These are phyloP conservation scores for Poecile montanus DNA, from an alignment of 2,797 vertebrate genomes.

Conservation along the genomic window DNA sequence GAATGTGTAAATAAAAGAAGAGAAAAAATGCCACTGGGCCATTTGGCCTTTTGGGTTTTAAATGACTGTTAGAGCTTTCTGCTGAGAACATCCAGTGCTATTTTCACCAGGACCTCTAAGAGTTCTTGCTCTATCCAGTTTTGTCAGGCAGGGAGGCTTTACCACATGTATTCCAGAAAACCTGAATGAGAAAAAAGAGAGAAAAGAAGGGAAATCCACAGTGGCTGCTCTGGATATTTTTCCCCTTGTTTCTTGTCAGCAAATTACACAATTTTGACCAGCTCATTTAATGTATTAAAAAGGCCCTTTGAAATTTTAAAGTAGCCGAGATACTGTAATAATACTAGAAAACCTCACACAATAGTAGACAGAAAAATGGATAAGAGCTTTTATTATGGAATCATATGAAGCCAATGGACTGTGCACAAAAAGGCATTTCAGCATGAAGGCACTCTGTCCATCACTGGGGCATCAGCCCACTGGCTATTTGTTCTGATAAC, in stretches of 20 bases:
- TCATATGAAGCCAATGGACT: not conserved
- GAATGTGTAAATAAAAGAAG: not conserved
- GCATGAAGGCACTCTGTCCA: not conserved
- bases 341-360: not conserved
- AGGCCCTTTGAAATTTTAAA: constrained; percentile 24
- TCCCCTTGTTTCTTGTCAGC: not conserved
- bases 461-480: not conserved
- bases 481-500: not conserved
- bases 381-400: constrained; percentile 20
- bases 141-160: not conserved
- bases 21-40: not conserved
- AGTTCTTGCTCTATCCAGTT: not conserved
- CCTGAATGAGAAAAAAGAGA: not conserved
- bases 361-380: constrained; percentile 9
- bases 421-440: constrained; percentile 35
- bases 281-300: not conserved
- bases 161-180: not conserved
- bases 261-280: constrained; percentile 16
- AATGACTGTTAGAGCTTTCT: not conserved
- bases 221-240: not conserved
- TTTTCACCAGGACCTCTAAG: not conserved
- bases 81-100: not conserved
- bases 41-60: not conserved
- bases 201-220: not conserved
- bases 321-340: not conserved